Evolutionary conservation across 2,113 vertebrate species (phyloP).

Genomic region (Leucopternis melanops): DNA sequence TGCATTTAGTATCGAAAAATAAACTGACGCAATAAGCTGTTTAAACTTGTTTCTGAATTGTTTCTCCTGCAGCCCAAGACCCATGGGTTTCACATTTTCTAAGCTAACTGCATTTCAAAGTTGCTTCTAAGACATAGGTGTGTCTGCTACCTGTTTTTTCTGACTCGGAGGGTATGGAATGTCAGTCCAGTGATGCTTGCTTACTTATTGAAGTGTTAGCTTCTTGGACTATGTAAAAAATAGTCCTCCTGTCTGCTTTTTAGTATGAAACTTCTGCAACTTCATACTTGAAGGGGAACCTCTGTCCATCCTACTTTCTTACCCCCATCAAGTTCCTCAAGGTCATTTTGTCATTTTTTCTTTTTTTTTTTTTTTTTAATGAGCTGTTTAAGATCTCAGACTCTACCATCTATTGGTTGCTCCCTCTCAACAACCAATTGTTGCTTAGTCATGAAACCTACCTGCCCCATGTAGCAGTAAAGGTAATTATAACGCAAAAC

Average conservation of each 20-base stretch:
- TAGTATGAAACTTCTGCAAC: neutral
- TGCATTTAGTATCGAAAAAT: neutral
- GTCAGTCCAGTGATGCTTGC: neutral
- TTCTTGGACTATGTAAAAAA: neutral
- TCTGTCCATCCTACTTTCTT: neutral
- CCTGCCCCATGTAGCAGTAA: neutral
- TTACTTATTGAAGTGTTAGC: neutral
- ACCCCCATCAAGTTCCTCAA: neutral
- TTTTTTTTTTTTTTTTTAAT: neutral
- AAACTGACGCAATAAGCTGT: neutral
- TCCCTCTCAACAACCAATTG: neutral
- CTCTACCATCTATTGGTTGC: neutral
- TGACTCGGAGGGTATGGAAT: neutral
- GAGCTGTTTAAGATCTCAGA: neutral
- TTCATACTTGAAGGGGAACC: neutral
- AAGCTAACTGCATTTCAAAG: neutral
- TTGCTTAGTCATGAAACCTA: neutral
- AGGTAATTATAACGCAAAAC: neutral
- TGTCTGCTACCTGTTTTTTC: neutral
- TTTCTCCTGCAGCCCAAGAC: neutral
- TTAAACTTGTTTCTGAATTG: neutral
- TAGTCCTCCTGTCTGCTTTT: neutral
- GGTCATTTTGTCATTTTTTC: neutral
- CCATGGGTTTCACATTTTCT: neutral
- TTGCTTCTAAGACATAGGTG: fast-evolving